Evolutionary conservation across 2,113 vertebrate species (phyloP).

Genomic region (Scartelaos histophorus): DNA sequence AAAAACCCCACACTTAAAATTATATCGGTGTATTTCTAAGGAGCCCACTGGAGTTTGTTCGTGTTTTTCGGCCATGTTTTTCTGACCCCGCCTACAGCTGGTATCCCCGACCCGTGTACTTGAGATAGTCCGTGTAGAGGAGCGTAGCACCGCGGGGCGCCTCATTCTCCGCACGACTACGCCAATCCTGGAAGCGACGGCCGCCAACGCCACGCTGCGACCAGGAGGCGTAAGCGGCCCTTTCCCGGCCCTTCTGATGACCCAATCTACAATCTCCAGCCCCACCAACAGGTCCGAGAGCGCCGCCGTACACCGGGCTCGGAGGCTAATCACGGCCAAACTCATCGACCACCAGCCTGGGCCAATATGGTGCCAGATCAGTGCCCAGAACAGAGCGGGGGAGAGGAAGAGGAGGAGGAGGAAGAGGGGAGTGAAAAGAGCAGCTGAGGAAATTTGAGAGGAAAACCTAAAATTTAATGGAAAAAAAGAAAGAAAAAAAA

Average conservation of each 20-base stretch:
- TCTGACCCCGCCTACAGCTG: slow-evolving; percentile 11
- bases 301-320: not conserved
- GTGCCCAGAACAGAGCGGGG: slow-evolving; percentile 46
- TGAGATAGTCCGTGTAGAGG: slow-evolving; percentile 42
- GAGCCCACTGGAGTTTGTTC: not conserved
- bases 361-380: slow-evolving; percentile 61
- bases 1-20: not conserved
- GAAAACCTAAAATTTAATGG: not conserved
- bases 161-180: slow-evolving; percentile 32
- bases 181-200: slow-evolving; percentile 27
- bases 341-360: slow-evolving; percentile 61
- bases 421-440: slow-evolving; percentile 19
- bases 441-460: slow-evolving; percentile 29
- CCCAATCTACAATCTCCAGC: slow-evolving; percentile 38
- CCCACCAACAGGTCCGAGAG: slow-evolving; percentile 42
- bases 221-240: slow-evolving; percentile 64
- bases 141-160: slow-evolving; percentile 32
- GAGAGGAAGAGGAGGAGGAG: slow-evolving; percentile 24
- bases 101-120: slow-evolving; percentile 27
- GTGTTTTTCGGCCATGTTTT: slow-evolving; percentile 14
- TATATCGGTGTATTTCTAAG: not conserved
- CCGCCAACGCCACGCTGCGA: slow-evolving; percentile 54
- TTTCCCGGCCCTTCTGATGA: slow-evolving; percentile 55
- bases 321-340: slow-evolving; percentile 51
- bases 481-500: not conserved